phyloP scores from a whole-genome alignment of 2,113 vertebrate species.

The Numida meleagris region DNA sequence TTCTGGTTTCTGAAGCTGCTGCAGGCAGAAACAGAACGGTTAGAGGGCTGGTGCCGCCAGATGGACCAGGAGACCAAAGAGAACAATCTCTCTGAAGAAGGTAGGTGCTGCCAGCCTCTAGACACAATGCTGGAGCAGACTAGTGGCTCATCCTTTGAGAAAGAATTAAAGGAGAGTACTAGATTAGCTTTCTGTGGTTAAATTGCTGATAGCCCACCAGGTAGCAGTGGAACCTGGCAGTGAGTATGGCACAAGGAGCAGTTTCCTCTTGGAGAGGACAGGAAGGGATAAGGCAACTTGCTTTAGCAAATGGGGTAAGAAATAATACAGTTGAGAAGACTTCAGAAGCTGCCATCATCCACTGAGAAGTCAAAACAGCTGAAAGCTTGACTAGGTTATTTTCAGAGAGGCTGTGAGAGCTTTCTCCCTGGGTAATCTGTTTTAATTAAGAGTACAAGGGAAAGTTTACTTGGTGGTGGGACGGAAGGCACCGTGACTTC shows the following conservation, averaged over 20 bases:
- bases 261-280: neutral
- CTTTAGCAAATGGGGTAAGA: neutral
- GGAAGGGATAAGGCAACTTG: neutral
- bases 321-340: neutral
- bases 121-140: neutral
- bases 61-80: constrained; percentile 99
- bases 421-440: neutral
- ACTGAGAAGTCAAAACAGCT: neutral
- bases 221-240: neutral
- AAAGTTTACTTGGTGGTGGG: neutral
- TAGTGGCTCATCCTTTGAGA: neutral
- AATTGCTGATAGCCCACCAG: neutral
- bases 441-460: fast-evolving
- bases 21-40: constrained; percentile 94
- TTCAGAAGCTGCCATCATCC: neutral
- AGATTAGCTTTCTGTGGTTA: neutral
- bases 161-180: neutral
- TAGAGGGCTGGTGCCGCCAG: constrained; percentile 99
- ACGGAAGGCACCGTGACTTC: neutral
- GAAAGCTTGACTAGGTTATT: neutral
- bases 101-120: constrained; percentile 69
- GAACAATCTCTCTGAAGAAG: constrained; percentile 96
- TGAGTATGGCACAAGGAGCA: neutral
- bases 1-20: constrained; percentile 98
- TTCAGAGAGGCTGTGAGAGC: neutral